A percentile compares a stretch with the other conserved stretches of the same genome.
phyloP scores from a whole-genome alignment of 1,140 invertebrate species.

The Calosoma granatense region DNA sequence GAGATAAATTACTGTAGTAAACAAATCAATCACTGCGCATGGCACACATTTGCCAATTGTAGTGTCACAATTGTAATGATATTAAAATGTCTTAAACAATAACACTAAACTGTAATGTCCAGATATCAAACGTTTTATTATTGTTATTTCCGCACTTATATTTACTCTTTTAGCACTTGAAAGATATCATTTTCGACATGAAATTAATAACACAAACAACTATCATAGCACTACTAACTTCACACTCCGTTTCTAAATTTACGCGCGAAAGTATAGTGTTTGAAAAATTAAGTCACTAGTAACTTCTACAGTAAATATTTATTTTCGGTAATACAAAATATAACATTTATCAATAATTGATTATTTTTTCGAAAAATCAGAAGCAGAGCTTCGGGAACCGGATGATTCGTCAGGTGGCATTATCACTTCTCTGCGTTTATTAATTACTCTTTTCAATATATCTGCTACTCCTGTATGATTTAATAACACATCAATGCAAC shows the following conservation, averaged over 20 bases:
- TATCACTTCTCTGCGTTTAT: constrained; percentile 26
- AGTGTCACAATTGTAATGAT: no score
- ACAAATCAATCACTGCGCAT: background rate
- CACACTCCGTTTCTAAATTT: no score
- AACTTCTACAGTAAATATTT: background rate
- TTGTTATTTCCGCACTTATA: no score
- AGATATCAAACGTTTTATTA: no score
- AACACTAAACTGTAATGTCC: no score
- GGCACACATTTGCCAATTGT: no score
- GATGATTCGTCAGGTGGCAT: constrained; percentile 20
- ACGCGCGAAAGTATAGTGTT: background rate
- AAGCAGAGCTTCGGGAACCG: constrained; percentile 22
- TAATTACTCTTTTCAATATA: constrained; percentile 30
- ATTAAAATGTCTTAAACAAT: no score
- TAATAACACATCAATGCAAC: constrained; percentile 31
- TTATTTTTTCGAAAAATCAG: constrained; percentile 13
- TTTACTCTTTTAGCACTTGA: no score
- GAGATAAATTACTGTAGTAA: background rate
- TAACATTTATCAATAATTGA: constrained; percentile 6
- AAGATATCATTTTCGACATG: no score
- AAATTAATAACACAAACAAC: no score
- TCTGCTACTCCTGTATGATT: constrained; percentile 29
- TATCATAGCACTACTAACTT: no score
- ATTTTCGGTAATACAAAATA: background rate
- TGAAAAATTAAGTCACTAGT: no score